A percentile compares a stretch with the other conserved stretches of the same genome.
Evolutionary conservation across 2,113 vertebrate species (phyloP).

Genomic region (Heliornis fulica): DNA sequence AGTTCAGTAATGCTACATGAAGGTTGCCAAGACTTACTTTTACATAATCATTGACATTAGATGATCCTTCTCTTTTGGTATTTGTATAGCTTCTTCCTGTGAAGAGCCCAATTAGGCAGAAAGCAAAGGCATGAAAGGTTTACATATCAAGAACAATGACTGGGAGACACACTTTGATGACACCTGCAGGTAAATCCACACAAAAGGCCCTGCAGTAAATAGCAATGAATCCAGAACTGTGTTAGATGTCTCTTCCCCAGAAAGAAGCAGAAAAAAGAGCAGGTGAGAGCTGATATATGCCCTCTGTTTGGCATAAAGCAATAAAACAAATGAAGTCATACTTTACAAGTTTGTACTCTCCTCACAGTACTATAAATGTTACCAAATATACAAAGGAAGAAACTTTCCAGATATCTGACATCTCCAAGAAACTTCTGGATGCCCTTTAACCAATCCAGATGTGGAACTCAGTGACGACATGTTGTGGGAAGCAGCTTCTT

Average conservation of each 20-base stretch:
- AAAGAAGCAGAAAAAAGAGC: background rate
- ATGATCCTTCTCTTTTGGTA: background rate
- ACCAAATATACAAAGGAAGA: background rate
- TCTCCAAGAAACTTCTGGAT: background rate
- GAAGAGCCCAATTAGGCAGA: background rate
- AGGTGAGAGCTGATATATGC: background rate
- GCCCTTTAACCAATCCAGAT: background rate
- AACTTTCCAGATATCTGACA: background rate
- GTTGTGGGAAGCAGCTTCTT: background rate
- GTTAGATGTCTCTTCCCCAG: fast-evolving
- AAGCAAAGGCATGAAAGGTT: background rate
- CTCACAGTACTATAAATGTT: background rate
- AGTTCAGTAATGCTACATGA: background rate
- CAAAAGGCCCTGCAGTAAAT: background rate
- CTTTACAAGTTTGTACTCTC: background rate
- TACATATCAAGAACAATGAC: background rate
- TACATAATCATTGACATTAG: background rate
- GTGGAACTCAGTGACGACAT: background rate
- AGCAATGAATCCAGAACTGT: background rate
- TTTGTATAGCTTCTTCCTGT: background rate
- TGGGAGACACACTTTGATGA: background rate
- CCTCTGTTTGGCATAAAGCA: background rate
- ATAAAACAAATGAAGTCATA: background rate
- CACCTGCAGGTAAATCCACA: background rate
- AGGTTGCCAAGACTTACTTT: background rate